These are phyloP conservation scores for Zygothrica quintamaculata DNA, from an alignment of 2,888 invertebrate species.

Conservation along the genomic window DNA sequence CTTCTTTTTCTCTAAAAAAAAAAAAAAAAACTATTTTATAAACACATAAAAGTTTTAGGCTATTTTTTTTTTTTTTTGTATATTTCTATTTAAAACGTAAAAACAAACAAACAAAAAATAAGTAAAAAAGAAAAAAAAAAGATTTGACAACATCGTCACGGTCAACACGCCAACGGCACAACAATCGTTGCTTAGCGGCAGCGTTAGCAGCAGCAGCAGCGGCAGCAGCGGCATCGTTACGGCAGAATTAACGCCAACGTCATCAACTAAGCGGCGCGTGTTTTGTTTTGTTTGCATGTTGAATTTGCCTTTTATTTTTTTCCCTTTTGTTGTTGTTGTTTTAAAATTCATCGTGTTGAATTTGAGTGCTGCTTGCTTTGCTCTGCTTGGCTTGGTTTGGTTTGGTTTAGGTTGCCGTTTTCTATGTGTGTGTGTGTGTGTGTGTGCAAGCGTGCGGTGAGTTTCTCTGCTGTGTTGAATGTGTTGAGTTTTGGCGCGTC, in stretches of 20 bases:
- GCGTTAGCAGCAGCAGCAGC: constrained; percentile 1
- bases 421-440: too few species aligned
- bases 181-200: too few species aligned
- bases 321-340: too few species aligned
- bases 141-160: constrained; percentile 34
- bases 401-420: background rate
- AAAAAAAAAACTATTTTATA: too few species aligned
- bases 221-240: constrained; percentile 8
- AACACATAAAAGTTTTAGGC: background rate
- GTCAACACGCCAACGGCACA: constrained; percentile 26
- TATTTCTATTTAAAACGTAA: constrained; percentile 5
- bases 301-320: too few species aligned
- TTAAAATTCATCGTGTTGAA: constrained; percentile 27
- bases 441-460: constrained; percentile 39
- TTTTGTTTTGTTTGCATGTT: constrained; percentile 34
- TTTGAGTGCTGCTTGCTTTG: too few species aligned
- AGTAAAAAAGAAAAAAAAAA: constrained; percentile 10
- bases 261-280: constrained; percentile 30
- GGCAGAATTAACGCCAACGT: constrained; percentile 15
- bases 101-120: constrained; percentile 1
- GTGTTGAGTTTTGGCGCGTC: constrained; percentile 46
- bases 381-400: constrained; percentile 5
- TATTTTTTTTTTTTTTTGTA: constrained; percentile 4
- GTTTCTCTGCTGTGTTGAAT: constrained; percentile 30
- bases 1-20: constrained; percentile 4